A percentile compares a stretch with the other conserved stretches of the same genome.
Conservation (phyloP, 2,888 invertebrate genomes). For the Polyommatus iphigenia region DNA sequence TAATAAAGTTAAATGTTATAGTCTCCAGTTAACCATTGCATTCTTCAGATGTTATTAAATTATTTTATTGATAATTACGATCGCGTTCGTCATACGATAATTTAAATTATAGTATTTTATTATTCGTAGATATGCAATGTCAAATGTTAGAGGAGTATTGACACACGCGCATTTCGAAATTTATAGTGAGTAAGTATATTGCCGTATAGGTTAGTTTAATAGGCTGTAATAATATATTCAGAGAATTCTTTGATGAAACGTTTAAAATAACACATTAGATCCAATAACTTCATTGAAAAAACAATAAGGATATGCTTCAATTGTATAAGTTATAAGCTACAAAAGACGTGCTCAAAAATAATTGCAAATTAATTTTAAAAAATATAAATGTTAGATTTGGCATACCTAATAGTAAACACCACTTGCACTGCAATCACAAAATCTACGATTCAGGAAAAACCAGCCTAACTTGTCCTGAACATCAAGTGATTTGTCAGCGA, state of each 20-base stretch:
- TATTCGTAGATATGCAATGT: not conserved
- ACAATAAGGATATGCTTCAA: too few relatives aligned
- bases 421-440: not conserved
- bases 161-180: slow-evolving; percentile 5
- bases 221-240: slow-evolving; percentile 6
- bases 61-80: slow-evolving; percentile 24
- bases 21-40: not conserved
- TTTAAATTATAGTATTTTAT: not conserved
- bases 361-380: too few relatives aligned
- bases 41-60: slow-evolving; percentile 23
- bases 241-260: not conserved
- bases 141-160: not conserved
- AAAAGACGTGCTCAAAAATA: too few relatives aligned
- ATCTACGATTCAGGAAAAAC: not conserved
- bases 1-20: slow-evolving; percentile 5
- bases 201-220: not conserved
- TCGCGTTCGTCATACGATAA: slow-evolving; percentile 15
- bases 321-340: not conserved
- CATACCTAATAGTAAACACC: not conserved
- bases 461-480: not conserved
- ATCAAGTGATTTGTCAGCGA: not conserved
- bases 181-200: not conserved
- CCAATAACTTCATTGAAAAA: not conserved
- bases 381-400: too few relatives aligned
- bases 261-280: not conserved